A percentile compares a stretch with the other conserved stretches of the same genome.
Conservation (phyloP, 2,797 vertebrate genomes). For the Loriculus beryllinus region DNA sequence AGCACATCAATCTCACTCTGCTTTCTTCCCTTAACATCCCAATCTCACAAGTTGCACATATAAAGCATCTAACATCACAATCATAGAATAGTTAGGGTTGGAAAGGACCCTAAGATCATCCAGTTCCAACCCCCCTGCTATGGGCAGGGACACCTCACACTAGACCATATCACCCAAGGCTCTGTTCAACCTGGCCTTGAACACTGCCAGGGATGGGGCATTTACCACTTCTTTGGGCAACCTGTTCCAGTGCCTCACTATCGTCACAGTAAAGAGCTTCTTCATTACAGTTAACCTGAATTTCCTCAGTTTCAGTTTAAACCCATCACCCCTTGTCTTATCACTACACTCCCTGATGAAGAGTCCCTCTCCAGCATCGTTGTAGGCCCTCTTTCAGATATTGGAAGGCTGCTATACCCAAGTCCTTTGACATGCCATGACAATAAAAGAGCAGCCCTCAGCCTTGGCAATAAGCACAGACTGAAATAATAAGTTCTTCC, state of each 20-base stretch:
- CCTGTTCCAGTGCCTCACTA: not conserved
- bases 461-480: not conserved
- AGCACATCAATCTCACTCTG: not conserved
- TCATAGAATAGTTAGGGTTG: not conserved
- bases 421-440: not conserved
- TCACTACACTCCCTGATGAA: not conserved
- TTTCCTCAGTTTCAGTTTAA: not conserved
- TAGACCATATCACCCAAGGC: not conserved
- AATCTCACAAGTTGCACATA: not conserved
- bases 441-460: not conserved
- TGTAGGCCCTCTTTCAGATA: not conserved
- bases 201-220: not conserved
- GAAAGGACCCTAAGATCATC: not conserved
- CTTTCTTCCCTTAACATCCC: not conserved
- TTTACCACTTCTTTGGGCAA: not conserved
- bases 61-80: not conserved
- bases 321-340: not conserved
- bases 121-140: not conserved
- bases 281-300: not conserved
- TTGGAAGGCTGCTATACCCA: not conserved
- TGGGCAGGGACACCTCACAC: not conserved
- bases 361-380: not conserved
- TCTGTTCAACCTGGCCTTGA: not conserved
- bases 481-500: not conserved
- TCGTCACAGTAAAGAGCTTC: not conserved